Evolutionary conservation across 2,113 vertebrate species (phyloP).

Genomic region (Pungitius pungitius): DNA sequence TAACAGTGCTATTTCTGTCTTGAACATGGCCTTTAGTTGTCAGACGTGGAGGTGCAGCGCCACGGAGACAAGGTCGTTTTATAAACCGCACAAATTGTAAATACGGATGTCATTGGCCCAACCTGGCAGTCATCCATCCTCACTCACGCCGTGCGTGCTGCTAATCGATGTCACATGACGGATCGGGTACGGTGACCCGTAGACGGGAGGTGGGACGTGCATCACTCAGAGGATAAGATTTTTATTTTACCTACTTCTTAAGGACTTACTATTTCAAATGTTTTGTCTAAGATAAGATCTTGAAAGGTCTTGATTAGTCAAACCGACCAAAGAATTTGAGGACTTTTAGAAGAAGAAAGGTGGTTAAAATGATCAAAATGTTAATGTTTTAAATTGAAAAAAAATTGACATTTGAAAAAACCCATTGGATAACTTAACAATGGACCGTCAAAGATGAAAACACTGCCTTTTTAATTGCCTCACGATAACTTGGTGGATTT

Average conservation of each 20-base stretch:
- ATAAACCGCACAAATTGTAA: conserved; percentile 65
- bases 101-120: conserved; percentile 52
- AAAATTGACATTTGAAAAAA: neutral
- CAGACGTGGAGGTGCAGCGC: conserved; percentile 43
- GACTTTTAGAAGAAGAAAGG: neutral
- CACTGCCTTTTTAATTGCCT: neutral
- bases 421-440: neutral
- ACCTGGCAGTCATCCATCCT: conserved; percentile 52
- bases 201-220: conserved; percentile 6
- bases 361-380: neutral
- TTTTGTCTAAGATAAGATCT: no score
- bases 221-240: neutral
- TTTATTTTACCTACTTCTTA: neutral
- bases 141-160: conserved; percentile 42
- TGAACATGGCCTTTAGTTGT: conserved; percentile 33
- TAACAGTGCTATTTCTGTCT: conserved; percentile 54
- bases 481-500: neutral
- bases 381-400: neutral
- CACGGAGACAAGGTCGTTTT: conserved; percentile 58
- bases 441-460: neutral
- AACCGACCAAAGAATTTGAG: neutral
- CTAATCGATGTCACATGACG: conserved; percentile 60
- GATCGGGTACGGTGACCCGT: conserved; percentile 24
- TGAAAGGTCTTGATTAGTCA: neutral
- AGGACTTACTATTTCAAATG: neutral